Conservation (phyloP, 2,797 vertebrate genomes). For the Leptoclinus maculatus region DNA sequence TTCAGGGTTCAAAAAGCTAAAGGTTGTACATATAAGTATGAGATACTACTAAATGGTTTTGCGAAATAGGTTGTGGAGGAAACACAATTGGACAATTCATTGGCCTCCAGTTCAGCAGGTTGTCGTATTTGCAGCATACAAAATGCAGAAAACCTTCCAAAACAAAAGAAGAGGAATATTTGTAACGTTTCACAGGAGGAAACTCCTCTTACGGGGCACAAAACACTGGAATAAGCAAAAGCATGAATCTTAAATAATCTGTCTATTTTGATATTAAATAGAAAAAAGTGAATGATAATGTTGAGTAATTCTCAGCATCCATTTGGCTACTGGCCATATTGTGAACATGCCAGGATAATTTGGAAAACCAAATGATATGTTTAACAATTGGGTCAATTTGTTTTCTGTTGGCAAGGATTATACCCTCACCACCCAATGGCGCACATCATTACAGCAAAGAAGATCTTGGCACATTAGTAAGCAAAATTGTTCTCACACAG, state of each 20-base stretch:
- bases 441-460: conserved; percentile 17
- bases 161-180: not conserved
- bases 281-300: conserved; percentile 1
- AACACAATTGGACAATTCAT: not conserved
- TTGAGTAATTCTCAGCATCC: conserved; percentile 4
- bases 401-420: conserved; percentile 39
- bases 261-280: conserved; percentile 20
- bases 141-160: too few species aligned
- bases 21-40: not conserved
- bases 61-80: not conserved
- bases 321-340: conserved; percentile 28
- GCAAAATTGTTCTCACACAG: not conserved
- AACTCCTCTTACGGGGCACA: not conserved
- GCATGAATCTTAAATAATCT: not conserved
- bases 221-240: not conserved
- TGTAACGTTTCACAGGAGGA: not conserved
- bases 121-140: not conserved
- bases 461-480: conserved; percentile 10
- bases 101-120: not conserved
- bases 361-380: conserved; percentile 28
- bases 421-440: conserved; percentile 1
- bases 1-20: not conserved
- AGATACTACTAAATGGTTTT: not conserved
- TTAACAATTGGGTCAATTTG: conserved; percentile 38
- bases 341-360: conserved; percentile 26